A percentile compares a stretch with the other conserved stretches of the same genome.
Evolutionary conservation across 2,113 vertebrate species (phyloP).

Genomic region (Cairina moschata): DNA sequence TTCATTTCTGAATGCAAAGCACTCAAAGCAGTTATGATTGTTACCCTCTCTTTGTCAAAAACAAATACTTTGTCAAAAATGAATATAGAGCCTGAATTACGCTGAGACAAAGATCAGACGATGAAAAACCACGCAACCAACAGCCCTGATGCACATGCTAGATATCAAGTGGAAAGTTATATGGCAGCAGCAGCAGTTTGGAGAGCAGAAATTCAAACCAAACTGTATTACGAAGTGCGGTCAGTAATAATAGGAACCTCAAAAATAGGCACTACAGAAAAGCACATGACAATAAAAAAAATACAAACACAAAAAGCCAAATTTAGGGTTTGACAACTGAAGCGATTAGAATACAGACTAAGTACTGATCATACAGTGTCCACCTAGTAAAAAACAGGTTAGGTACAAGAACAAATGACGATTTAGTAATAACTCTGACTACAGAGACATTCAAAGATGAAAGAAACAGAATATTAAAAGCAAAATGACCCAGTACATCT

Average conservation of each 20-base stretch:
- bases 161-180: not conserved
- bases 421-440: not conserved
- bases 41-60: not conserved
- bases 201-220: not conserved
- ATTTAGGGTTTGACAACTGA: not conserved
- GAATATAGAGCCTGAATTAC: not conserved
- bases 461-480: not conserved
- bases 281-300: not conserved
- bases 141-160: fast-evolving
- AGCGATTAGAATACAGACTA: not conserved
- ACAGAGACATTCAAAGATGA: fast-evolving
- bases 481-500: fast-evolving
- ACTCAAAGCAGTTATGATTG: not conserved
- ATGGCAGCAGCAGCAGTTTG: not conserved
- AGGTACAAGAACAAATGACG: not conserved
- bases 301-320: not conserved
- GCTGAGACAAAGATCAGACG: not conserved
- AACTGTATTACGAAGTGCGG: not conserved
- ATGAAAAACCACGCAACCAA: not conserved
- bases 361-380: not conserved
- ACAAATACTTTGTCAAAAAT: not conserved
- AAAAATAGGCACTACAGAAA: not conserved
- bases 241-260: not conserved
- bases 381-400: not conserved
- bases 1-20: not conserved